phyloP scores from a whole-genome alignment of 2,888 invertebrate species.

The Platycnemis pennipes region DNA sequence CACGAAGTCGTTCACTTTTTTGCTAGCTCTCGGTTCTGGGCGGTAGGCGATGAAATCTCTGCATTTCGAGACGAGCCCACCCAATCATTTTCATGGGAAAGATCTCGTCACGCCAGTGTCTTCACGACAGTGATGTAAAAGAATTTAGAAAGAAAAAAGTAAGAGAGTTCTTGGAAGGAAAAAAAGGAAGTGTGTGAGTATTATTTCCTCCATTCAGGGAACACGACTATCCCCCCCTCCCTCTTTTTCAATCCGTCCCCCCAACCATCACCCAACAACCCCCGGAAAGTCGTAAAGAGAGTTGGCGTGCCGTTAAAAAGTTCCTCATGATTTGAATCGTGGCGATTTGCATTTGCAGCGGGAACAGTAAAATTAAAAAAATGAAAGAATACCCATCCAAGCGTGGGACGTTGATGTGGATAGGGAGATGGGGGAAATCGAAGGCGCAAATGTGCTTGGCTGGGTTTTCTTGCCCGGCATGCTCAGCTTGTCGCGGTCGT shows the following conservation, averaged over 20 bases:
- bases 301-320: constrained; percentile 45
- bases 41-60: constrained; percentile 7
- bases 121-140: constrained; percentile 3
- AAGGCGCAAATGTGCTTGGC: background rate
- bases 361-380: background rate
- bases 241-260: background rate
- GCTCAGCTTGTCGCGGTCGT: background rate
- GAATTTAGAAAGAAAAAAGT: background rate
- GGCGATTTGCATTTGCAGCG: background rate
- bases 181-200: background rate
- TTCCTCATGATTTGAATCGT: constrained; percentile 10
- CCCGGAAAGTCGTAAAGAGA: constrained; percentile 41
- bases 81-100: background rate
- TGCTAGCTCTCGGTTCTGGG: background rate
- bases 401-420: background rate
- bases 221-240: background rate
- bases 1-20: constrained; percentile 3
- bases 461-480: background rate
- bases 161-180: background rate
- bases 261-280: too few relatives aligned
- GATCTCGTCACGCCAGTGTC: background rate
- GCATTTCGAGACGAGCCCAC: background rate
- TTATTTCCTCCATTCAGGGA: background rate
- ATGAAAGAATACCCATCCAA: background rate
- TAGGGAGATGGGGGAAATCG: background rate